These are phyloP conservation scores for Clarias laeviceps DNA, from an alignment of 2,797 vertebrate genomes.

Conservation along the genomic window DNA sequence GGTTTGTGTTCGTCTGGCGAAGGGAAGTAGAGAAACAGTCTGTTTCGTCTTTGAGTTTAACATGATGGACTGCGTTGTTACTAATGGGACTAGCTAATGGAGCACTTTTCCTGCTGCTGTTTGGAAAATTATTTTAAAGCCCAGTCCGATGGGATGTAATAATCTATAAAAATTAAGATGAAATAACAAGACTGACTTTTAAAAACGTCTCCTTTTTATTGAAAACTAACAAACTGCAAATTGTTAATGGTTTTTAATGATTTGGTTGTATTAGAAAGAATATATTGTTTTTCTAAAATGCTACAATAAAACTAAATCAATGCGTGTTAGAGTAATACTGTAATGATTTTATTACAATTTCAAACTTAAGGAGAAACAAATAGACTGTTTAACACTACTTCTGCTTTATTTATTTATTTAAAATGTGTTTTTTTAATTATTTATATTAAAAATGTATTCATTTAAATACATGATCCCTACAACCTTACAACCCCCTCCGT, in stretches of 20 bases:
- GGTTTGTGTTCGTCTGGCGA: conserved; percentile 6
- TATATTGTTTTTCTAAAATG: background rate
- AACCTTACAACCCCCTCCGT: background rate
- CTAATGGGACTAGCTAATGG: conserved; percentile 29
- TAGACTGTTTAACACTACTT: background rate
- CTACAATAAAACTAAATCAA: background rate
- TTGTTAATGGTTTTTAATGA: conserved; percentile 29
- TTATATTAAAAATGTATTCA: too few species aligned
- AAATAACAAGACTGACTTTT: conserved; percentile 22
- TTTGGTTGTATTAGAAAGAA: conserved; percentile 13
- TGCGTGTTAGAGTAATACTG: background rate
- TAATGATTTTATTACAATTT: conserved; percentile 2
- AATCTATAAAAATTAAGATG: conserved; percentile 1
- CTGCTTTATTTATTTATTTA: background rate
- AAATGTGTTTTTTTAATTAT: too few species aligned
- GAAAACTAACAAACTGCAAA: conserved; percentile 21
- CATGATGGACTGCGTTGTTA: conserved; percentile 27
- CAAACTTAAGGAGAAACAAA: background rate
- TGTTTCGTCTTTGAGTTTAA: conserved; percentile 12
- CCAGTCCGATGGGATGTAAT: conserved; percentile 4
- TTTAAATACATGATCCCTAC: background rate
- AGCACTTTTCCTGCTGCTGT: conserved; percentile 30
- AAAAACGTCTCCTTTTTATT: conserved; percentile 20
- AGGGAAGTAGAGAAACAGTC: background rate
- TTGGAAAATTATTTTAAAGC: conserved; percentile 31